Evolutionary conservation across 2,113 vertebrate genomes (phyloP), one percentile per base, ranked within the genome.

Genomic region (Laticauda colubrina): DNA sequence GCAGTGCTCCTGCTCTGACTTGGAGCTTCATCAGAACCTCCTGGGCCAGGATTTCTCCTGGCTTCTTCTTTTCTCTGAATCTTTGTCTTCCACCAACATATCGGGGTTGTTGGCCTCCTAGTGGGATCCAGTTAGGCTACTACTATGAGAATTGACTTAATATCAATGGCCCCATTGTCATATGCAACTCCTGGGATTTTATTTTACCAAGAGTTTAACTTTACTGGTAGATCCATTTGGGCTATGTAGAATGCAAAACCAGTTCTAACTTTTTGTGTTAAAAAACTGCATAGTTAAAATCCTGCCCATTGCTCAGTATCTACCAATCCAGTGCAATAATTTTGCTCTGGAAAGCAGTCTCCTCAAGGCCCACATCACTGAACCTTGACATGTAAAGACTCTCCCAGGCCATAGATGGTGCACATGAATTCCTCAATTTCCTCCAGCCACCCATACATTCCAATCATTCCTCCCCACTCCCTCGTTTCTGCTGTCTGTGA

Each of bases 231-330:
- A n/a, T 69, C 29, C 29, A 69, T 34, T 34, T 69, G 15, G 64
- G 29, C 64, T 45, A 45, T 45, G 5, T 45, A 45, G 64, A 69
- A n/a, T 34, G 64, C 64, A 69, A 69, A 69, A 4, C 29, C 64
- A 69, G 5, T 69, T 69, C 29, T 69, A 2, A 10, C 14, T n/a
- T 69, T 69, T n/a, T 14, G 1, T 15, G 0, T 34, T 34, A n/a
- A 34, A 34, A 69, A 69, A 69, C 14, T 69, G 64, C 4, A 34
- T 69, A 34, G 64, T 2, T 34, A 69, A 69, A n/a, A n/a, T 5
- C 0, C 2, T 29, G 14, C 4, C 10, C 1, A 64, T 1, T 11
- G 26, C 12, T 3, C 29, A n/a, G 29, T 69, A 4, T 69, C 12
- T 12, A 69, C 61, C 61, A 69, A n/a, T n/a, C 61, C 61, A 4